These are phyloP conservation scores for Spodoptera littoralis DNA, from an alignment of 2,888 invertebrate genomes.

Conservation along the genomic window DNA sequence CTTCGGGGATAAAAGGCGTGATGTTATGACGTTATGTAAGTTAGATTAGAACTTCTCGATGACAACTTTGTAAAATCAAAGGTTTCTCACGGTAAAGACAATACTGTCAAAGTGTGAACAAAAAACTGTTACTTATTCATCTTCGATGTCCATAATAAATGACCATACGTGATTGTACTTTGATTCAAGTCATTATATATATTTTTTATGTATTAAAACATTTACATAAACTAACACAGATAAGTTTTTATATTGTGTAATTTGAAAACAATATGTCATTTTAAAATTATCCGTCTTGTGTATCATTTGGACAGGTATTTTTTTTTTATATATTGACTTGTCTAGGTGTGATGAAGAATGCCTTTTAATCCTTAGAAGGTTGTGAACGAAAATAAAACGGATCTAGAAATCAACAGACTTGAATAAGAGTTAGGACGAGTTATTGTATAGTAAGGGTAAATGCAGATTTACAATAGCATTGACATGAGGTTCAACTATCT, in stretches of 20 bases:
- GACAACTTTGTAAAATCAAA: background rate
- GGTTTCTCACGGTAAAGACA: conserved; percentile 21
- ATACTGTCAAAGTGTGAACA: background rate
- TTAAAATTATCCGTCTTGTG: conserved; percentile 1
- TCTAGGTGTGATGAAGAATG: background rate
- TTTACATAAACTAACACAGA: conserved; percentile 1
- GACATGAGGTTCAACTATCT: too few species aligned
- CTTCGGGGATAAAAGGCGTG: too few species aligned
- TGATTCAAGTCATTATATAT: conserved; percentile 7
- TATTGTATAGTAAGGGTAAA: background rate
- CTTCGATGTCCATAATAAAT: conserved; percentile 27
- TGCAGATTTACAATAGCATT: too few species aligned
- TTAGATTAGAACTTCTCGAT: too few species aligned
- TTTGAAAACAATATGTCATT: conserved; percentile 16
- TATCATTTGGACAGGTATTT: conserved; percentile 15
- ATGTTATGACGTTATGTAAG: too few species aligned
- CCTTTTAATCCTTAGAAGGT: too few species aligned
- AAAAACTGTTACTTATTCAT: conserved; percentile 18
- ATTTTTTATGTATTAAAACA: conserved; percentile 5
- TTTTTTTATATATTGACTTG: background rate
- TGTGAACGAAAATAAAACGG: too few species aligned
- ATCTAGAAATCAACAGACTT: too few species aligned
- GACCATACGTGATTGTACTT: conserved; percentile 21
- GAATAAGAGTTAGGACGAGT: too few species aligned
- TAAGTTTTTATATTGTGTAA: conserved; percentile 5